A percentile compares a stretch with the other conserved stretches of the same genome.
Conservation (phyloP, 2,888 invertebrate species). For the Cantharis rustica region DNA sequence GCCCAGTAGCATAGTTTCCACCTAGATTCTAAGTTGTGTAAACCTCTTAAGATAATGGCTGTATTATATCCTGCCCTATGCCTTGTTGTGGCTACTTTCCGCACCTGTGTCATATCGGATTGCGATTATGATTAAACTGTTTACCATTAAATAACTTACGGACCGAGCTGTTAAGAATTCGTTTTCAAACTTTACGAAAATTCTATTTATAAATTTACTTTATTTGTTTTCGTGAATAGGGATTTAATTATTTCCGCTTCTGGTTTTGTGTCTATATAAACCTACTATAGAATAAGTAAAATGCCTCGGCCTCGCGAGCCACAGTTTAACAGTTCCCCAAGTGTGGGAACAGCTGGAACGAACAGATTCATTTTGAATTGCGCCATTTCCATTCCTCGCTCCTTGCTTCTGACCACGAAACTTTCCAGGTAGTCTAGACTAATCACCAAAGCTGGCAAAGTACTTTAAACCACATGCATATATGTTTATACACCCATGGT, state of each 20-base stretch:
- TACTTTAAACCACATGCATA: slow-evolving; percentile 33
- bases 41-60: slow-evolving; percentile 51
- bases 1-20: slow-evolving; percentile 32
- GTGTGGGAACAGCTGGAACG: slow-evolving; percentile 57
- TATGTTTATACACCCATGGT: slow-evolving; percentile 17
- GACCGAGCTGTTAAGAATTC: not conserved
- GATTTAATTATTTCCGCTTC: slow-evolving; percentile 1
- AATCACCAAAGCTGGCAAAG: slow-evolving; percentile 48
- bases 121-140: slow-evolving; percentile 44
- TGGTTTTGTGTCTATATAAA: not conserved
- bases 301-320: slow-evolving; percentile 28
- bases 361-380: slow-evolving; percentile 56
- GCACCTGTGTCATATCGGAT: slow-evolving; percentile 45
- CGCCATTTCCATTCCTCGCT: slow-evolving; percentile 52
- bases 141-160: slow-evolving; percentile 28
- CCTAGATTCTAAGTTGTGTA: slow-evolving; percentile 40
- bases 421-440: slow-evolving; percentile 52
- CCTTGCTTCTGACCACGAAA: slow-evolving; percentile 55
- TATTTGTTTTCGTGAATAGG: not conserved
- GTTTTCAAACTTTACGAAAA: not conserved
- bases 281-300: slow-evolving; percentile 19
- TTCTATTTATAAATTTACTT: not conserved
- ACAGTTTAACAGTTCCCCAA: slow-evolving; percentile 48
- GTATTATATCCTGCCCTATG: slow-evolving; percentile 44
- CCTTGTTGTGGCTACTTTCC: slow-evolving; percentile 43